phyloP scores from a whole-genome alignment of 2,888 invertebrate species.

The Artemia sinica region DNA sequence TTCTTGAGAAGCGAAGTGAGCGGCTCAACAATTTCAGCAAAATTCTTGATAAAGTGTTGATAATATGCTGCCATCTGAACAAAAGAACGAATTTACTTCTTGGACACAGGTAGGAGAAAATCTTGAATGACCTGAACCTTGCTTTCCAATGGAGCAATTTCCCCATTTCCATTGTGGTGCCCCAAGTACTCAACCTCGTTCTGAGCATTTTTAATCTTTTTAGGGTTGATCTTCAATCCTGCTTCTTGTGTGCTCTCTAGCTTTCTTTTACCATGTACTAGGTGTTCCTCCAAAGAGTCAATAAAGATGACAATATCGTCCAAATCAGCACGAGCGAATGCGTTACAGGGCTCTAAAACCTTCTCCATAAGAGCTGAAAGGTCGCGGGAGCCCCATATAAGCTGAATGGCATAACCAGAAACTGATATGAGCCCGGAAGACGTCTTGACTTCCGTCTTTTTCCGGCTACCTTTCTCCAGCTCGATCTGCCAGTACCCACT shows the following conservation, averaged over 20 bases:
- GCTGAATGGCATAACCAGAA: not conserved
- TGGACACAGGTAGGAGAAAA: not conserved
- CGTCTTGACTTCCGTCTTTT: not conserved
- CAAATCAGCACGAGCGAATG: not conserved
- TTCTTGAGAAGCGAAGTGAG: not conserved
- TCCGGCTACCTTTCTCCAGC: not conserved
- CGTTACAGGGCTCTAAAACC: not conserved
- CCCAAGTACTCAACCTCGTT: not conserved
- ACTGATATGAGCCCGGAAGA: not conserved
- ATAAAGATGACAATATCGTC: not conserved
- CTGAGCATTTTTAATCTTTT: not conserved
- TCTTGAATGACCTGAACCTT: not conserved
- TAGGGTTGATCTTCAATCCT: not conserved
- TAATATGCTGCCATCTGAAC: not conserved
- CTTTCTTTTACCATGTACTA: not conserved
- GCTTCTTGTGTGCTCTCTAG: not conserved
- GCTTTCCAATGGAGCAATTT: not conserved
- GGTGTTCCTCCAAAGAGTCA: not conserved
- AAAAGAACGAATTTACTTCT: not conserved
- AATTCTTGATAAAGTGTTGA: not conserved
- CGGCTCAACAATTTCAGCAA: not conserved
- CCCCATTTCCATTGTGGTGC: not conserved
- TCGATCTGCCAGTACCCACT: not conserved
- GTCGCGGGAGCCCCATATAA: not conserved
- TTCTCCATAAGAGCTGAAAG: not conserved